Percentiles rank a stretch among this genome's conserved stretches.
Evolutionary conservation across 2,113 vertebrate genomes (phyloP).

Genomic region (Colossoma macropomum): DNA sequence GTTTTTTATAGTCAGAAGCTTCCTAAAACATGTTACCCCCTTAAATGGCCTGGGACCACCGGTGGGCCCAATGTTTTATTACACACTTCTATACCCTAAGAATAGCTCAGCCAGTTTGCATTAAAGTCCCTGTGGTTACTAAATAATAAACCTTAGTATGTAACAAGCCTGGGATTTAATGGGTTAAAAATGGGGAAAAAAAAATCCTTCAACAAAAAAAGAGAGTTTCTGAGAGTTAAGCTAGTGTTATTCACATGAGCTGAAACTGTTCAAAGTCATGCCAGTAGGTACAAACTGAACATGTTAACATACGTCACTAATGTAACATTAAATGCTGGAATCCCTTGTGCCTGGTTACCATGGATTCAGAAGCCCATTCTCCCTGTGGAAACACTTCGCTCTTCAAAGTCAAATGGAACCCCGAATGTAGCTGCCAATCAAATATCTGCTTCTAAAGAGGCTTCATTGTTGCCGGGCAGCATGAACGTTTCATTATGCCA

Average conservation of each 20-base stretch:
- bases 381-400: constrained; percentile 39
- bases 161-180: too few relatives aligned
- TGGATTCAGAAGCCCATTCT: constrained; percentile 49
- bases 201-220: too few relatives aligned
- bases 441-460: constrained; percentile 12
- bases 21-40: too few relatives aligned
- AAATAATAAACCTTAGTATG: too few relatives aligned
- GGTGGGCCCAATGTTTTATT: too few relatives aligned
- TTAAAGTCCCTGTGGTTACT: too few relatives aligned
- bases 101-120: too few relatives aligned
- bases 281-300: not conserved
- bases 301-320: not conserved
- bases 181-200: not conserved
- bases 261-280: not conserved
- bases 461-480: constrained; percentile 56
- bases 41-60: too few relatives aligned
- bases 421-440: constrained; percentile 51
- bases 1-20: too few relatives aligned
- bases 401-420: constrained; percentile 35
- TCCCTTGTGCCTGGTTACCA: constrained; percentile 27
- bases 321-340: constrained; percentile 16
- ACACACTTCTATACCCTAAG: too few relatives aligned
- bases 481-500: constrained; percentile 27
- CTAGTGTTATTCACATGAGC: not conserved
- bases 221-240: too few relatives aligned